phyloP scores from a whole-genome alignment of 2,888 invertebrate species.

The Empis livida region DNA sequence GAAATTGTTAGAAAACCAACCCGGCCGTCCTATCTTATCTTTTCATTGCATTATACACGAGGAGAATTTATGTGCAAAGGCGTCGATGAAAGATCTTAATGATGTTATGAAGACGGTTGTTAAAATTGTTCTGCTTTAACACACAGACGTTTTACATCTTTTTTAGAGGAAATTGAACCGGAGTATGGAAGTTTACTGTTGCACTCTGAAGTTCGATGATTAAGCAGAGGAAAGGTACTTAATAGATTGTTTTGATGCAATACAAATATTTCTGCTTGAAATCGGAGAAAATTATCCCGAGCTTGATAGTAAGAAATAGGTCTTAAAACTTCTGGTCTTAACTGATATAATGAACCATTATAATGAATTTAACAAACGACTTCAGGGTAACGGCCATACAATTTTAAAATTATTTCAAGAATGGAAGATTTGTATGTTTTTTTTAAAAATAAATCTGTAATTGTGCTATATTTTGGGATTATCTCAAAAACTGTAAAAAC shows the following conservation, averaged over 20 bases:
- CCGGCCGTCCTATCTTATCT: background rate
- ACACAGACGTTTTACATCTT: background rate
- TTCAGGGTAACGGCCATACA: no score
- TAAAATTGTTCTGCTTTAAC: constrained; percentile 1
- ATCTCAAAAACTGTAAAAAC: no score
- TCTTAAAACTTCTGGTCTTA: background rate
- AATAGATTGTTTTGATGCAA: background rate
- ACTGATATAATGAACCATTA: no score
- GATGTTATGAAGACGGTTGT: background rate
- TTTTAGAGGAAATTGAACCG: background rate
- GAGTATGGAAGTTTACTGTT: background rate
- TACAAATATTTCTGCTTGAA: background rate
- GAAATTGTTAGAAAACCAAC: background rate
- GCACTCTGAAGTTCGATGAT: background rate
- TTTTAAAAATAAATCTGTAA: no score
- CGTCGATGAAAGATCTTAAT: background rate
- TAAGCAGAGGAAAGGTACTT: background rate
- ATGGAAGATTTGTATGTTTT: no score
- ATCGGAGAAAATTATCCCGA: background rate
- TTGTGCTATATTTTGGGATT: no score
- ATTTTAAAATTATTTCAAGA: no score
- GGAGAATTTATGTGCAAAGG: constrained; percentile 1
- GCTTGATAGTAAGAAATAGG: background rate
- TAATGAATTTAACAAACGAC: no score
- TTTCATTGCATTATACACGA: constrained; percentile 1